These are phyloP conservation scores for Drosophila parabipectinata DNA, from an alignment of 1,140 invertebrate species.

Conservation along the genomic window DNA sequence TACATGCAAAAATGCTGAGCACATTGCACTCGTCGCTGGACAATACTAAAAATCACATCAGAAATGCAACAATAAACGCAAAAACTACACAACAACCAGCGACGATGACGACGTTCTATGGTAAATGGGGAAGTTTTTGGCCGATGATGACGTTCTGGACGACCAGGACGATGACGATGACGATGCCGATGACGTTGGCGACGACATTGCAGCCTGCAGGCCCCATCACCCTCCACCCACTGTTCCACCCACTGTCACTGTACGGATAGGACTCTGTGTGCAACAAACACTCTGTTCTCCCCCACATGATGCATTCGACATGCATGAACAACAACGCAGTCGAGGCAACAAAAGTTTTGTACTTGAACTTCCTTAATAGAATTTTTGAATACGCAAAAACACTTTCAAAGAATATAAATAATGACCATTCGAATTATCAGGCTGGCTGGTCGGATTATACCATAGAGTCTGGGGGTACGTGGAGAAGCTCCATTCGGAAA, in stretches of 20 bases:
- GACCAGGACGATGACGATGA: conserved; percentile 41
- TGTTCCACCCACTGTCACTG: conserved; percentile 1
- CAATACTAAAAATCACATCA: conserved; percentile 83
- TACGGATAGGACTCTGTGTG: conserved; percentile 1
- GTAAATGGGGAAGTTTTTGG: conserved; percentile 5
- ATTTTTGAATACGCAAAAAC: conserved; percentile 83
- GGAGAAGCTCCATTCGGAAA: background rate
- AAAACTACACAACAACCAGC: conserved; percentile 72
- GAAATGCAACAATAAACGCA: conserved; percentile 83
- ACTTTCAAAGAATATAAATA: conserved; percentile 83
- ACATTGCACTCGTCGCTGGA: conserved; percentile 80
- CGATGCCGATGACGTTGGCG: conserved; percentile 57
- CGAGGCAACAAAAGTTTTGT: conserved; percentile 69
- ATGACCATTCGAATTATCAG: conserved; percentile 81
- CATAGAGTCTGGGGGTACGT: background rate
- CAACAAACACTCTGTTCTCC: background rate
- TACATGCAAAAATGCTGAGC: conserved; percentile 76
- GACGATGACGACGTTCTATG: conserved; percentile 30
- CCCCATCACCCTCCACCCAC: conserved; percentile 11
- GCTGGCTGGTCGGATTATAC: conserved; percentile 16
- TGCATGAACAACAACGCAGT: conserved; percentile 67
- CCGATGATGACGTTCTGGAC: conserved; percentile 42
- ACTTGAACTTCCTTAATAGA: conserved; percentile 82
- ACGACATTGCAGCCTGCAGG: conserved; percentile 54
- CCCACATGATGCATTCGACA: conserved; percentile 69